Percentiles rank a stretch among this genome's conserved stretches.
Conservation (phyloP, 2,113 vertebrate species). For the Apus apus region DNA sequence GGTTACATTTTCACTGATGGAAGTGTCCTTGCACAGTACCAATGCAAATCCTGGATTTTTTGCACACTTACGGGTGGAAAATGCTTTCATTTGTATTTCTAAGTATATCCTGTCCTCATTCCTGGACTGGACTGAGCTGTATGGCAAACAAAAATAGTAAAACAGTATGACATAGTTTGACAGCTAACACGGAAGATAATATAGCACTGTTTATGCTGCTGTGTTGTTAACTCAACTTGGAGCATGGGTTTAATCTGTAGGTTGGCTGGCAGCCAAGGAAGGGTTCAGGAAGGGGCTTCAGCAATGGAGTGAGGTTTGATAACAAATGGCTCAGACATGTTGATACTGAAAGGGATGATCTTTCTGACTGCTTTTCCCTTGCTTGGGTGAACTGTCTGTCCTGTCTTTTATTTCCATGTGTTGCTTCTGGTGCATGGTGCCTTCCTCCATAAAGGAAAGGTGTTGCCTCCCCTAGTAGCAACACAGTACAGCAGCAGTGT, state of each 20-base stretch:
- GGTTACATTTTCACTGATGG: background rate
- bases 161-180: background rate
- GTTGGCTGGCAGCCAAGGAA: conserved; percentile 1
- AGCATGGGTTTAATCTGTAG: conserved; percentile 5
- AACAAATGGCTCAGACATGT: background rate
- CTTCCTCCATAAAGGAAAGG: background rate
- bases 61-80: background rate
- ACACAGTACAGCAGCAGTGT: background rate
- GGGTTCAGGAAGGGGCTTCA: background rate
- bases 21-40: background rate
- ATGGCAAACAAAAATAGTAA: background rate
- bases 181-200: background rate
- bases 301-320: background rate
- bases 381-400: background rate
- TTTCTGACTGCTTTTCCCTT: background rate
- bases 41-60: background rate
- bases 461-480: background rate
- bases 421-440: background rate
- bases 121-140: background rate
- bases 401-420: background rate
- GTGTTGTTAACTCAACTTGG: background rate
- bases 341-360: background rate
- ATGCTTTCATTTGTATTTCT: background rate
- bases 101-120: background rate
- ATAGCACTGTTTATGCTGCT: background rate